phyloP scores from a whole-genome alignment of 2,113 vertebrate genomes.

The Actenoides hombroni region DNA sequence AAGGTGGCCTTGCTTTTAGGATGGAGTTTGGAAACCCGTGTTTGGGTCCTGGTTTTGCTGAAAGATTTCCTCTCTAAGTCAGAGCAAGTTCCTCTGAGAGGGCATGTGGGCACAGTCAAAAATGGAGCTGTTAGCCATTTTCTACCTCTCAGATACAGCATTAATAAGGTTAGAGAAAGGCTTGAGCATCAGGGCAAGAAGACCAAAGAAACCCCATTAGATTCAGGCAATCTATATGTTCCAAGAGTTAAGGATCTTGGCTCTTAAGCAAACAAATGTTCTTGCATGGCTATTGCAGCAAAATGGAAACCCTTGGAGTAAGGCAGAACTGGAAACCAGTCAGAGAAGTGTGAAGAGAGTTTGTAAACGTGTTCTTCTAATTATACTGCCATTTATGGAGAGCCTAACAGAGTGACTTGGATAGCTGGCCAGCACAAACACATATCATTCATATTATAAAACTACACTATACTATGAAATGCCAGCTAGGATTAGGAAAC shows the following conservation, averaged over 20 bases:
- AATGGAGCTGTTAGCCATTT: not conserved
- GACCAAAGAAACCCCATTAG: not conserved
- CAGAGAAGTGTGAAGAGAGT: not conserved
- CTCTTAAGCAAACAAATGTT: not conserved
- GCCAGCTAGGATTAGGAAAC: not conserved
- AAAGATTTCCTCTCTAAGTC: not conserved
- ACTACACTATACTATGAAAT: not conserved
- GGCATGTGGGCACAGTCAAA: not conserved
- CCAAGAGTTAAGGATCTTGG: not conserved
- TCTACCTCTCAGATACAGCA: not conserved
- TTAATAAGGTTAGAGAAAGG: not conserved
- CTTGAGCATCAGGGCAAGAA: not conserved
- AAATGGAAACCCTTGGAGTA: not conserved
- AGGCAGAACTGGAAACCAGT: not conserved
- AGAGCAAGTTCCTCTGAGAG: not conserved
- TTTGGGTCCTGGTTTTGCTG: not conserved
- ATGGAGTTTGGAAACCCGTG: not conserved
- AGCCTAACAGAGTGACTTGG: not conserved
- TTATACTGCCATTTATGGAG: not conserved
- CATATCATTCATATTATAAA: not conserved
- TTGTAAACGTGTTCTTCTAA: not conserved
- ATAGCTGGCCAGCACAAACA: not conserved
- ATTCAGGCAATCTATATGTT: not conserved
- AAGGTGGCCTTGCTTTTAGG: not conserved
- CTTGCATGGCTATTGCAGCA: not conserved